Evolutionary conservation across 2,888 invertebrate species (phyloP).

Genomic region (Diplolepis rosae): DNA sequence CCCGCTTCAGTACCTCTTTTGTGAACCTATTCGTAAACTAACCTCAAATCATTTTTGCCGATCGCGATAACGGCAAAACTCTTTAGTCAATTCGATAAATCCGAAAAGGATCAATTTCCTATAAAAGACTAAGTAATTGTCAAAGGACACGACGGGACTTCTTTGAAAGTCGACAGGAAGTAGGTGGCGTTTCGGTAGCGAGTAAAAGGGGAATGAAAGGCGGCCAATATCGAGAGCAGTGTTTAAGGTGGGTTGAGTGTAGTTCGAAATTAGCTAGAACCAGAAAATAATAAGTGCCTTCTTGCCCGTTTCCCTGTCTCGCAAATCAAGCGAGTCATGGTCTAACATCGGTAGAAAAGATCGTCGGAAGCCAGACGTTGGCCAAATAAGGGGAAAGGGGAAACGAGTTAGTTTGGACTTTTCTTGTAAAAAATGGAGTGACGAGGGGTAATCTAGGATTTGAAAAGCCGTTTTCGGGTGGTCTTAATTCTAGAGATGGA

Average conservation of each 20-base stretch:
- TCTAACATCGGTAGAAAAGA: not conserved
- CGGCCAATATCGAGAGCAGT: not conserved
- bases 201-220: conserved; percentile 16
- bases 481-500: not conserved
- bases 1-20: not conserved
- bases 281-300: conserved; percentile 7
- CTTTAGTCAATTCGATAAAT: not conserved
- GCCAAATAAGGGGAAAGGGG: not conserved
- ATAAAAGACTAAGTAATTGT: conserved; percentile 32
- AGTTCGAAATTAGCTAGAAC: conserved; percentile 9
- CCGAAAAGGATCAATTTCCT: conserved; percentile 19
- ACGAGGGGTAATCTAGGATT: not conserved
- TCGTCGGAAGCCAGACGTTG: not conserved
- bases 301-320: not conserved
- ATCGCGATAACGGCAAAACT: conserved; percentile 3
- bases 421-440: not conserved
- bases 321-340: not conserved
- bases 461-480: not conserved
- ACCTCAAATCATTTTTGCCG: not conserved
- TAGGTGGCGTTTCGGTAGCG: not conserved
- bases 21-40: not conserved
- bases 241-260: not conserved
- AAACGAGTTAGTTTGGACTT: not conserved
- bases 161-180: conserved; percentile 37
- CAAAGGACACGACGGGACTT: conserved; percentile 24